Percentiles rank a stretch among this genome's conserved stretches.
Conservation (phyloP, 2,113 vertebrate genomes). For the Ictidomys tridecemlineatus region DNA sequence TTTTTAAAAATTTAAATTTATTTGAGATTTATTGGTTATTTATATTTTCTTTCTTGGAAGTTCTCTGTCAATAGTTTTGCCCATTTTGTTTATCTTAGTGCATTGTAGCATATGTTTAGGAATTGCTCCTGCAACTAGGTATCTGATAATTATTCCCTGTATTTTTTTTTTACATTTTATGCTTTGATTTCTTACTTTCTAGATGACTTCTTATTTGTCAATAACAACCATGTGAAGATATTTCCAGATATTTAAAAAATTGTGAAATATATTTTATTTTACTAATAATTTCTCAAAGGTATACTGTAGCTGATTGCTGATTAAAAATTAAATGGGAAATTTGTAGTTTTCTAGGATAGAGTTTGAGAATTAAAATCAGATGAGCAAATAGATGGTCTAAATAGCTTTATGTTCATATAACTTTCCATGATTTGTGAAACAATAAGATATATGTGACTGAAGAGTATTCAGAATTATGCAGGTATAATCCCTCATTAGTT, state of each 20-base stretch:
- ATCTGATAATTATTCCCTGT: conserved; percentile 3
- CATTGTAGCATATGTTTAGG: neutral
- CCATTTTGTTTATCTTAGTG: neutral
- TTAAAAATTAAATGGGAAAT: conserved; percentile 4
- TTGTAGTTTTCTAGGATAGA: neutral
- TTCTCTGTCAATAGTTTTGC: neutral
- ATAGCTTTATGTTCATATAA: neutral
- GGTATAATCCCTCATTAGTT: neutral
- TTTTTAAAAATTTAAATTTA: neutral
- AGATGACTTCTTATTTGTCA: neutral
- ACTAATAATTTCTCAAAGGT: conserved; percentile 18
- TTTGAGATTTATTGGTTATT: neutral
- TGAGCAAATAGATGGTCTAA: neutral
- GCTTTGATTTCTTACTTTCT: neutral
- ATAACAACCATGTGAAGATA: neutral
- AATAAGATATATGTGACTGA: neutral
- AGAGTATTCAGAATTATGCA: neutral
- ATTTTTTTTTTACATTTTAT: neutral
- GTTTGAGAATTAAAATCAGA: conserved; percentile 5
- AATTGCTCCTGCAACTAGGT: neutral
- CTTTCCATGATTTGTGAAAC: neutral
- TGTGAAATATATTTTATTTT: neutral
- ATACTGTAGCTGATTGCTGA: neutral
- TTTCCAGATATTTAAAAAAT: neutral
- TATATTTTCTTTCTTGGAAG: neutral